Evolutionary conservation across 1,140 invertebrate genomes (phyloP).

Genomic region (Hylaeus anthracinus): DNA sequence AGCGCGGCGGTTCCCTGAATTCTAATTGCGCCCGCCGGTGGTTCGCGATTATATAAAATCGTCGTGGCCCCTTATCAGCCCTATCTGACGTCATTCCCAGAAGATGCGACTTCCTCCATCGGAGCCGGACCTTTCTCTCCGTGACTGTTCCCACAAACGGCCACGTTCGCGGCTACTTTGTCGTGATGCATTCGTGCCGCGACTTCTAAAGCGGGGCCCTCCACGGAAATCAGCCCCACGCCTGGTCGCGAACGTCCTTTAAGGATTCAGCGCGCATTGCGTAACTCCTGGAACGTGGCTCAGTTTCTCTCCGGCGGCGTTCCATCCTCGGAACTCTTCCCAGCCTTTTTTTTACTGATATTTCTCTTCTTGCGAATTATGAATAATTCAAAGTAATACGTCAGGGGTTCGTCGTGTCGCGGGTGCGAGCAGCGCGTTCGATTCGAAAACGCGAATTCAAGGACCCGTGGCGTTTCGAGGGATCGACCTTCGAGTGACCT

Average conservation of each 20-base stretch:
- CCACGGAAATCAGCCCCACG: slow-evolving; percentile 36
- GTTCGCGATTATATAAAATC: slow-evolving; percentile 48
- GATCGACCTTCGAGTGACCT: no score
- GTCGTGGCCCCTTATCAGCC: slow-evolving; percentile 46
- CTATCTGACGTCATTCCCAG: slow-evolving; percentile 48
- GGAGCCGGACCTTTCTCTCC: slow-evolving; percentile 27
- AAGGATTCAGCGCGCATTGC: slow-evolving; percentile 48
- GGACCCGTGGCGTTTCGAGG: no score
- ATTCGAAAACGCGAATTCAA: no score
- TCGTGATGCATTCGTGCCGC: slow-evolving; percentile 41
- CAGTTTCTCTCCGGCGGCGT: slow-evolving; percentile 1
- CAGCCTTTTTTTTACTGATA: no score
- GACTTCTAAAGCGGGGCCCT: slow-evolving; percentile 29
- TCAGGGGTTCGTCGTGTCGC: no score
- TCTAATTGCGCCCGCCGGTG: slow-evolving; percentile 17
- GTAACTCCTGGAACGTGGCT: slow-evolving; percentile 40
- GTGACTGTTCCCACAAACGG: slow-evolving; percentile 41
- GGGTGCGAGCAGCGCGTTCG: no score
- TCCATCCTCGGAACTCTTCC: neutral
- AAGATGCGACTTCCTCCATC: slow-evolving; percentile 57
- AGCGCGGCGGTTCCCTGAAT: slow-evolving; percentile 24
- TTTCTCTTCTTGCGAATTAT: no score
- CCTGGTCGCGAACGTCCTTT: slow-evolving; percentile 35
- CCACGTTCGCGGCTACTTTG: slow-evolving; percentile 39
- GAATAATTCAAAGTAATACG: no score